Evolutionary conservation across 2,797 vertebrate species (phyloP).

Genomic region (Pangasius mekongensis): DNA sequence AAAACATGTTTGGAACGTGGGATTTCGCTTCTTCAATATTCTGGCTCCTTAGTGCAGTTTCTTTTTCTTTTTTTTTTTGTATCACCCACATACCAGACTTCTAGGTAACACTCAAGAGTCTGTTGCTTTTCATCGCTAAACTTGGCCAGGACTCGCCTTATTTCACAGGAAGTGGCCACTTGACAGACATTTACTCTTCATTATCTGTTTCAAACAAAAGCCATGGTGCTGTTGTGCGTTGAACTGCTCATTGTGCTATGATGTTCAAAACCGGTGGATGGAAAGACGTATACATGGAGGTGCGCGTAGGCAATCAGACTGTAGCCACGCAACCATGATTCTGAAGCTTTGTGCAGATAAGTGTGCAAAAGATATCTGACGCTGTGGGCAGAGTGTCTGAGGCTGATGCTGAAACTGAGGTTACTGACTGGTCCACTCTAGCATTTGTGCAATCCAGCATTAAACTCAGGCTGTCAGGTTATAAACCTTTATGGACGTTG

Average conservation of each 20-base stretch:
- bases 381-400: background rate
- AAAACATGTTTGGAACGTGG: background rate
- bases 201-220: background rate
- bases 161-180: background rate
- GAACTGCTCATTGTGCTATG: background rate
- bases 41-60: background rate
- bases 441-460: background rate
- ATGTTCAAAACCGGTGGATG: background rate
- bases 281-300: background rate
- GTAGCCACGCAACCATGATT: background rate
- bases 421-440: background rate
- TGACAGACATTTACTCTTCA: background rate
- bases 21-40: background rate
- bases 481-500: background rate
- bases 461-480: background rate
- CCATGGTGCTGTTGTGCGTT: background rate
- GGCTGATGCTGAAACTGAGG: background rate
- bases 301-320: background rate
- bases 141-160: background rate
- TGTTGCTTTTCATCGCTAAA: background rate
- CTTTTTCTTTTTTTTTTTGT: too few species aligned
- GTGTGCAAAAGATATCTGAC: background rate
- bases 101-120: background rate
- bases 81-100: background rate
- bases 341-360: background rate